A percentile compares a stretch with the other conserved stretches of the same genome.
Conservation (phyloP, 2,888 invertebrate species). For the Willowsia nigromaculata region DNA sequence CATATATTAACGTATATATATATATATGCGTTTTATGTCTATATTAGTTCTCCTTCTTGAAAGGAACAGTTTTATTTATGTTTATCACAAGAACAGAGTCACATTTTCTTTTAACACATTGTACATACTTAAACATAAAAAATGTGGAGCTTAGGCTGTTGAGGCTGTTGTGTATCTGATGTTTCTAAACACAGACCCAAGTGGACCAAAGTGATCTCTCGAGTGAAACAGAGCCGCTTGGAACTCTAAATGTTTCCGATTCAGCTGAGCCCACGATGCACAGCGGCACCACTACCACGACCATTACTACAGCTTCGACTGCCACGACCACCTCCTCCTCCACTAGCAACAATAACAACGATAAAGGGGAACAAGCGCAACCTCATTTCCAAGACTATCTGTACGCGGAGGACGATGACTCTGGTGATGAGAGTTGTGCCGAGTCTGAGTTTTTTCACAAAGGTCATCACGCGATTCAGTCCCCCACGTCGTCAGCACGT, state of each 20-base stretch:
- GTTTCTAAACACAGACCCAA: constrained; percentile 73
- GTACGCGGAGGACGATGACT: constrained; percentile 77
- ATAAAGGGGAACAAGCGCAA: constrained; percentile 67
- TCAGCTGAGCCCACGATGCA: constrained; percentile 60
- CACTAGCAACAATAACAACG: constrained; percentile 41
- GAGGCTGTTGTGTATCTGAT: constrained; percentile 72
- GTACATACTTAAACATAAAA: constrained; percentile 32
- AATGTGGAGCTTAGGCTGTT: constrained; percentile 57
- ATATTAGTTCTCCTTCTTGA: no score
- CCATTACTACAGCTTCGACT: constrained; percentile 3
- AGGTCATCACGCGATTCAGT: constrained; percentile 63
- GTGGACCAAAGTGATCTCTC: constrained; percentile 73
- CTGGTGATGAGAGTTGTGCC: constrained; percentile 74
- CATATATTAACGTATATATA: background rate
- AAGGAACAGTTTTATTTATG: background rate
- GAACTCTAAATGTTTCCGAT: constrained; percentile 66
- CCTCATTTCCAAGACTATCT: constrained; percentile 72
- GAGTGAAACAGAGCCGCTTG: constrained; percentile 72
- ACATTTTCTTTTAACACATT: constrained; percentile 25
- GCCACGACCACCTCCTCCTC: constrained; percentile 40
- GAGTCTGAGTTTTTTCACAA: constrained; percentile 75
- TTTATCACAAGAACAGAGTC: constrained; percentile 34
- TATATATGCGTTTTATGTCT: background rate
- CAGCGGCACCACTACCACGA: constrained; percentile 20
- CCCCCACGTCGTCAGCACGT: constrained; percentile 62